These are phyloP conservation scores for Zeugodacus cucurbitae DNA, from an alignment of 1,140 invertebrate species.

Conservation along the genomic window DNA sequence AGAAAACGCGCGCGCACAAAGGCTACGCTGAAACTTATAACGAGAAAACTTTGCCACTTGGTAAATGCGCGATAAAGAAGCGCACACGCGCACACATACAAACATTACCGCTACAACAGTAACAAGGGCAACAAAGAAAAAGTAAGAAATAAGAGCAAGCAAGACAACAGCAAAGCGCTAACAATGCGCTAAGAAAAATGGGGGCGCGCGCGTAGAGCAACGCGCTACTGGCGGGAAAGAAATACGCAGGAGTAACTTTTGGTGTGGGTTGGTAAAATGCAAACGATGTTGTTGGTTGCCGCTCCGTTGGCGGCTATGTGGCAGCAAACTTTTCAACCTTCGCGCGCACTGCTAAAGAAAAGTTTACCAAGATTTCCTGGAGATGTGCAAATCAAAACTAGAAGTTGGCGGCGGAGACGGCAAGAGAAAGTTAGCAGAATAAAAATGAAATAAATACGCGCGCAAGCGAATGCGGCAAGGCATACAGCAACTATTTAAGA, in stretches of 20 bases:
- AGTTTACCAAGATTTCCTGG: slow-evolving; percentile 29
- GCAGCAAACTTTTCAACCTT: slow-evolving; percentile 29
- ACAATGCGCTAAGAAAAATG: neutral
- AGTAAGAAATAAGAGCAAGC: slow-evolving; percentile 36
- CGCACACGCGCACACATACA: slow-evolving; percentile 12
- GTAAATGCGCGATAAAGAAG: slow-evolving; percentile 64
- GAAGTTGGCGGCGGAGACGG: neutral
- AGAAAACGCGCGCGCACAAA: slow-evolving; percentile 52
- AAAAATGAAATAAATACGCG: neutral
- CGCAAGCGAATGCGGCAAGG: neutral
- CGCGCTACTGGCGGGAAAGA: neutral
- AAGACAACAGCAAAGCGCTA: slow-evolving; percentile 25
- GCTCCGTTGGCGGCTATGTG: neutral
- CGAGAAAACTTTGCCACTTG: slow-evolving; percentile 67
- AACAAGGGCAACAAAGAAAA: slow-evolving; percentile 40
- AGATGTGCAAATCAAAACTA: neutral
- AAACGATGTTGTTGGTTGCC: neutral
- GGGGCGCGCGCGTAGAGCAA: neutral
- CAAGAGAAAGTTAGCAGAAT: neutral
- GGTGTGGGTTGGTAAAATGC: neutral
- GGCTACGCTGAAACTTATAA: slow-evolving; percentile 65
- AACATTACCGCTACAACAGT: neutral
- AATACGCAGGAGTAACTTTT: too few species aligned
- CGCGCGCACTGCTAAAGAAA: slow-evolving; percentile 21
- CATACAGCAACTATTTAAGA: neutral